Evolutionary conservation across 2,113 vertebrate species (phyloP).

Genomic region (Salvelinus namaycush): DNA sequence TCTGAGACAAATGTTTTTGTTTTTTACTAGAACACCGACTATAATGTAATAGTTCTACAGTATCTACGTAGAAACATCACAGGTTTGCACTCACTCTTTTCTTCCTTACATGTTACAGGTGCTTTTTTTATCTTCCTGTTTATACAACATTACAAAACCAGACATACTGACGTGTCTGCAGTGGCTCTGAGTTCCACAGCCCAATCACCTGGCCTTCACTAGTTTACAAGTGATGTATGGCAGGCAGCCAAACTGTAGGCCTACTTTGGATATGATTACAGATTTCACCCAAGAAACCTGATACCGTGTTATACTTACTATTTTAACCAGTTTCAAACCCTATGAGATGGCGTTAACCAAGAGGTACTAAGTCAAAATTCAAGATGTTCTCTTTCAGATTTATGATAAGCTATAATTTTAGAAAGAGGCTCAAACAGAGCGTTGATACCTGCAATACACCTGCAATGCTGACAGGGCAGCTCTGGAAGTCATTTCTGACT

Average conservation of each 20-base stretch:
- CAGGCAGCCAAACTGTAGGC: conserved; percentile 12
- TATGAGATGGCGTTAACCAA: conserved; percentile 32
- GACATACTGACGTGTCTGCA: conserved; percentile 23
- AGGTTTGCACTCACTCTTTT: conserved; percentile 34
- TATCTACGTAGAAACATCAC: conserved; percentile 63
- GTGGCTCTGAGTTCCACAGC: conserved; percentile 42
- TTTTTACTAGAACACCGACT: conserved; percentile 62
- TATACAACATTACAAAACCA: conserved; percentile 52
- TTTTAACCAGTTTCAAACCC: conserved; percentile 34
- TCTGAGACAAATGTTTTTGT: conserved; percentile 49
- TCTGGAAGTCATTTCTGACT: conserved; percentile 5
- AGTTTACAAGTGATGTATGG: conserved; percentile 22
- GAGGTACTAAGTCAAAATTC: conserved; percentile 38
- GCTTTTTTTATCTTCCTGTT: conserved; percentile 39
- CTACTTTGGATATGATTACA: conserved; percentile 36
- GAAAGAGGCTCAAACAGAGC: conserved; percentile 45
- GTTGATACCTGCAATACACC: conserved; percentile 18
- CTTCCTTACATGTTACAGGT: conserved; percentile 47
- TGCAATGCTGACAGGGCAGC: conserved; percentile 40
- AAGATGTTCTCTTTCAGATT: conserved; percentile 31
- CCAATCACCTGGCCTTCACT: not conserved
- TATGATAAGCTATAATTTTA: conserved; percentile 50
- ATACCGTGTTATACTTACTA: not conserved
- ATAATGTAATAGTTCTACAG: conserved; percentile 61
- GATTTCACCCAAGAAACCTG: not conserved